Conservation (phyloP, 2,113 vertebrate species). For the Pipa parva region DNA sequence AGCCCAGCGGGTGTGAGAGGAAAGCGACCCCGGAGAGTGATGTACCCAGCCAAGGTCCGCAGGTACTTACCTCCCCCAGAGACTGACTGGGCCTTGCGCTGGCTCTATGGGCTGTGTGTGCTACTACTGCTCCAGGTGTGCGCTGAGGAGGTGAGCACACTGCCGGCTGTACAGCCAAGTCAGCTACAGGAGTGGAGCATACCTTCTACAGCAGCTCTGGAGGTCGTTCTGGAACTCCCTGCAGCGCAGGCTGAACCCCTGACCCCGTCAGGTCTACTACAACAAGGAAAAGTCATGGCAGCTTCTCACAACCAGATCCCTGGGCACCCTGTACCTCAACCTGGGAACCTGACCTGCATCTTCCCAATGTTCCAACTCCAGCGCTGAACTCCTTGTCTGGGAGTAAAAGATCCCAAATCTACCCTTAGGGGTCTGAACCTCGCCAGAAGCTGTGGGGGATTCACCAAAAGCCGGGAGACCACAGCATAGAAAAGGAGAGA, state of each 20-base stretch:
- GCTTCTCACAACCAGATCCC: neutral
- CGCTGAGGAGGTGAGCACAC: neutral
- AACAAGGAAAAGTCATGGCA: too few species aligned
- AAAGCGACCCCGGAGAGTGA: constrained; percentile 13
- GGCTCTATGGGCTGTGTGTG: constrained; percentile 15
- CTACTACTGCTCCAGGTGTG: constrained; percentile 25
- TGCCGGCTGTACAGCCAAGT: neutral
- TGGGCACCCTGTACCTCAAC: neutral
- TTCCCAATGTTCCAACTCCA: neutral
- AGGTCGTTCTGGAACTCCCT: neutral
- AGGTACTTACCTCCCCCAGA: neutral
- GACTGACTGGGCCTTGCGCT: constrained; percentile 19
- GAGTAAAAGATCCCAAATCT: neutral
- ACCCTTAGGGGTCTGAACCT: neutral
- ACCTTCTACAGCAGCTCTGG: neutral
- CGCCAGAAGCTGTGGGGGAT: too few species aligned
- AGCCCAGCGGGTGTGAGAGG: neutral
- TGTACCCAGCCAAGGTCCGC: constrained; percentile 15
- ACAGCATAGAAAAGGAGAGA: too few species aligned
- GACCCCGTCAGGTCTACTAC: too few species aligned
- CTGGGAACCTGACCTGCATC: neutral
- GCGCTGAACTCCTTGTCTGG: neutral
- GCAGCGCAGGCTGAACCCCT: too few species aligned
- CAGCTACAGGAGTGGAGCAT: neutral
- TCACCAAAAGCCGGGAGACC: too few species aligned